These are phyloP conservation scores for Takifugu flavidus DNA, from an alignment of 2,113 vertebrate species.

Conservation along the genomic window DNA sequence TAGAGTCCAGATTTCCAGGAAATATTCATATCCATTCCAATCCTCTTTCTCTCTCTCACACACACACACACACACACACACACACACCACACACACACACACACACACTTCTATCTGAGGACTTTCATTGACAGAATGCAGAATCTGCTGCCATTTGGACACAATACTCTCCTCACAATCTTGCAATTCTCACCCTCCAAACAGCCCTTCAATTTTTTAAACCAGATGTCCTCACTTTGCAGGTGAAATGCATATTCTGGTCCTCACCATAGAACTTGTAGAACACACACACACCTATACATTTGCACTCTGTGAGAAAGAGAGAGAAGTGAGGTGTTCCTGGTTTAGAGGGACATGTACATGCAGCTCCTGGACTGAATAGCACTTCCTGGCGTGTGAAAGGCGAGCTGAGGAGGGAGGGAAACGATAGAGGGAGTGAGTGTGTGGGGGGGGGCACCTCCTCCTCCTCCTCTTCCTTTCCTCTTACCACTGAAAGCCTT, in stretches of 20 bases:
- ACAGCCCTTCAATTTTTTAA: neutral
- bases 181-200: neutral
- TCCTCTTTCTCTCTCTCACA: no score
- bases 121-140: no score
- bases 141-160: no score
- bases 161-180: neutral
- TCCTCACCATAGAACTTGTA: neutral
- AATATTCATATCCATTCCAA: no score
- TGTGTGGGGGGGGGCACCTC: slow-evolving; percentile 14
- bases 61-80: no score
- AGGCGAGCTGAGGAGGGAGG: slow-evolving; percentile 56
- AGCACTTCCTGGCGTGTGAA: slow-evolving; percentile 78
- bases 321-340: slow-evolving; percentile 46
- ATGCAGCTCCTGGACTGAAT: slow-evolving; percentile 74
- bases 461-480: slow-evolving; percentile 14
- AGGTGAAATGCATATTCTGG: neutral
- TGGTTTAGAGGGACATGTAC: slow-evolving; percentile 66
- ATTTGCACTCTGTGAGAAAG: slow-evolving; percentile 20
- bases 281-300: slow-evolving; percentile 1
- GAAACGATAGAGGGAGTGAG: slow-evolving; percentile 45
- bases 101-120: no score
- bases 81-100: no score
- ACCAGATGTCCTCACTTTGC: neutral
- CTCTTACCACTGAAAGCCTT: slow-evolving; percentile 66
- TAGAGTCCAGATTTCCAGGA: no score